Base-by-base conservation (phyloP, 2,888 invertebrate genomes). In the Andrena bicolor region DNA sequence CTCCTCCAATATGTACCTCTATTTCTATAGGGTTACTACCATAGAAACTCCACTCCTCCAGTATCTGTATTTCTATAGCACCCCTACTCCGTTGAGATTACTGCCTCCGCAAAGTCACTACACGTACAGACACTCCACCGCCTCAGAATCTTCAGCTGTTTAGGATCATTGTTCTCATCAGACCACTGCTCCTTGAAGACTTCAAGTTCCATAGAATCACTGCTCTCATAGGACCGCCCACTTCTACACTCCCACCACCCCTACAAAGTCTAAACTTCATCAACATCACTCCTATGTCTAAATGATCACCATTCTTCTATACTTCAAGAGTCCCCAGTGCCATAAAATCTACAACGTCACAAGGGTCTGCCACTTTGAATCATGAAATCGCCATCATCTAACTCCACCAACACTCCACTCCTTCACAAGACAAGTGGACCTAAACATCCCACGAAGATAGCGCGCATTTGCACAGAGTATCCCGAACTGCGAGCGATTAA, bases 401-500 rank as follows among this genome's bases (percentile, higher is more conserved):
- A 61, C 49, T 26, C 13, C 35, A 53, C 51, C 65, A 13, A 10
- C 51, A 28, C 61, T 13, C 66, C 48, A 61, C 69, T 76, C 77
- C 48, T 63, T 32, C 32, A 10, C 77, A 51, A 56, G 68, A 61
- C 77, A 68, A 68, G 68, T 53, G 68, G 63, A 76, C 30, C 10
- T 10, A 1, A 30, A 56, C 30, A 68, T 74, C 68, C 32, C 78
- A n/a, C 35, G 26, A 32, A 63, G 49, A 68, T 61, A 49, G 26
- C 26, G 13, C 20, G 51, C 51, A 79, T 79, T 79, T 79, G 53
- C 77, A 79, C 69, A 79, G 51, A 79, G 56, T 63, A 63, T 76
- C 35, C 32, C 53, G 61, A 63, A 48, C 32, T 32, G 63, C 63
- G 48, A 77, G 61, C 41, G 49, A 26, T 61, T 32, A 51, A 41